Evolutionary conservation across 2,888 invertebrate genomes (phyloP).

Genomic region (Glomeris marginata): DNA sequence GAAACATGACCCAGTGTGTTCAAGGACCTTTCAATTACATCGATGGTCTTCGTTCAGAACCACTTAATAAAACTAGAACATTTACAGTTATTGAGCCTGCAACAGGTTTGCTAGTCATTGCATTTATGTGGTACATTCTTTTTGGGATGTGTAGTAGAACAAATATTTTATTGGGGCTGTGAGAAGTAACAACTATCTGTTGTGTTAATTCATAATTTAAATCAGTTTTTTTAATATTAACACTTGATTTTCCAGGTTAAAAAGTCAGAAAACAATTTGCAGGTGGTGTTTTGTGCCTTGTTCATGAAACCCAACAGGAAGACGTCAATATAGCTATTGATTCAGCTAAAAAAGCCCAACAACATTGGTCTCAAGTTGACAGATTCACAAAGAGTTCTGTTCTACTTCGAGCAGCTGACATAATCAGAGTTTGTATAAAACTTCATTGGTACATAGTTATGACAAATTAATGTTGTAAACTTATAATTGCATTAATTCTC

Average conservation of each 20-base stretch:
- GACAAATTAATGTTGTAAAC: not conserved
- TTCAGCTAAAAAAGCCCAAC: conserved; percentile 28
- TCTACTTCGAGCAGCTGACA: conserved; percentile 27
- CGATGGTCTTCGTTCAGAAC: conserved; percentile 16
- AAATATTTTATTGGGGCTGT: no score
- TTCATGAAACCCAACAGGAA: conserved; percentile 4
- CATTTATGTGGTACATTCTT: no score
- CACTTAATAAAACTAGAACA: conserved; percentile 12
- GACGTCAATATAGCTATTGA: conserved; percentile 33
- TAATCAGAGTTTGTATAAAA: conserved; percentile 26
- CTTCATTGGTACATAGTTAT: not conserved
- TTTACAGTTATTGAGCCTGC: conserved; percentile 22
- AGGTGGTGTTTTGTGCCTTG: no score
- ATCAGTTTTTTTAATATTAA: no score
- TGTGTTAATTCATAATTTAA: no score
- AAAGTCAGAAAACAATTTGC: no score
- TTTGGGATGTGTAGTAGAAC: no score
- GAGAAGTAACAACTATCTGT: no score
- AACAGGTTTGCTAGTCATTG: conserved; percentile 19
- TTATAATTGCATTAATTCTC: conserved; percentile 11
- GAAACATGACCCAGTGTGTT: conserved; percentile 15
- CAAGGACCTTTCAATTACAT: conserved; percentile 21
- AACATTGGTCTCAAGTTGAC: conserved; percentile 27
- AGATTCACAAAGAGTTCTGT: conserved; percentile 33
- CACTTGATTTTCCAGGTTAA: no score